These are phyloP conservation scores for Lithobates pipiens DNA, from an alignment of 2,797 vertebrate genomes.

Conservation along the genomic window DNA sequence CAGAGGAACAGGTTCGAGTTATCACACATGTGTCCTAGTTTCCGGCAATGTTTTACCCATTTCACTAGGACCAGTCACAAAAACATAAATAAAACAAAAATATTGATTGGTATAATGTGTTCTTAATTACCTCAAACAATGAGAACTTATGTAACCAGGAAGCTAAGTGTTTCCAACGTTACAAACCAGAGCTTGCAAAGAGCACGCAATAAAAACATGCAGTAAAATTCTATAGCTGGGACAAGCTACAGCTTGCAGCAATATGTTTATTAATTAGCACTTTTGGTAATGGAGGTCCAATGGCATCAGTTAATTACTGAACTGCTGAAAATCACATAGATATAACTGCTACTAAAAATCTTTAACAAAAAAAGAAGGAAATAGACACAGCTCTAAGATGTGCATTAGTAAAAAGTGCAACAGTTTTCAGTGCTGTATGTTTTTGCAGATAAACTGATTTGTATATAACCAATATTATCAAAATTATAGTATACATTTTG, in stretches of 20 bases:
- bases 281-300: constrained; percentile 10
- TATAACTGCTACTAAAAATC: too few relatives aligned
- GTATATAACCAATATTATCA: too few relatives aligned
- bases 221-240: constrained; percentile 19
- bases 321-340: too few relatives aligned
- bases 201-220: constrained; percentile 5
- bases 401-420: too few relatives aligned
- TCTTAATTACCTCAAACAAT: constrained; percentile 23
- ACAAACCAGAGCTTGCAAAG: constrained; percentile 9
- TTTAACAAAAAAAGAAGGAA: too few relatives aligned
- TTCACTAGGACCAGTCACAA: constrained; percentile 64
- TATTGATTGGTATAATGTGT: constrained; percentile 1
- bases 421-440: too few relatives aligned
- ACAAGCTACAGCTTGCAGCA: constrained; percentile 4
- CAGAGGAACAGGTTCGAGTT: constrained; percentile 58
- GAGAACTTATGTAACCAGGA: constrained; percentile 1
- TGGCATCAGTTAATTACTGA: constrained; percentile 11
- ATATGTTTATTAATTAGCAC: constrained; percentile 34
- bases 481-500: too few relatives aligned
- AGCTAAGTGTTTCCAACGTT: constrained; percentile 1
- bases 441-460: too few relatives aligned
- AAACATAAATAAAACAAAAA: constrained; percentile 11
- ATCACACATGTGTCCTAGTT: constrained; percentile 59
- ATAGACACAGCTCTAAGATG: too few relatives aligned
- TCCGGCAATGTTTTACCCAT: constrained; percentile 56